Base-by-base conservation (phyloP, 2,888 invertebrate species). In the Amiota mariae region DNA sequence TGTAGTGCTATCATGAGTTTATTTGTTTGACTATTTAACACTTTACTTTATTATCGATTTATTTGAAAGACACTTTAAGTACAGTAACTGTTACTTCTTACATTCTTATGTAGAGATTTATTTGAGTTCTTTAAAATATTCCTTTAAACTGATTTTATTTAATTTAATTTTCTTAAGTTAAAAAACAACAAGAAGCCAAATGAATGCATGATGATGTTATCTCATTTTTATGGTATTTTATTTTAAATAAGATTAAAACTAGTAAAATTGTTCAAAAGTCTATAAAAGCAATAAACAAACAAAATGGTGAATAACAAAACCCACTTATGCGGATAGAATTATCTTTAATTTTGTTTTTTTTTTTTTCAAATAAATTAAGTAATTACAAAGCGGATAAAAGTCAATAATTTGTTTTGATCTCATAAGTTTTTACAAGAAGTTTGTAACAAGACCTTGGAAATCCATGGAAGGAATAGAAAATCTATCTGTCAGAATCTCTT, bases 311-410 rank as follows among this genome's bases (percentile, higher is more conserved):
- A 66, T 66, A 66, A 48, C 48, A n/a, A 72, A 74, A 64, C 71
- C 77, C 71, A 74, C 79, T 78, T 79, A 77, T 74, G 73, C 80
- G 78, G 68, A 68, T 66, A 54, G 72, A 75, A 75, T 82, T 81
- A 77, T 77, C 36, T 36, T 6, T 36, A 36, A 36, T 81, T 79
- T 78, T 74, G 72, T 49, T 63, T 77, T 73, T 36, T 72, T 70
- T 66, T 72, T 24, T 57, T 24, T 63, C 79, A 81, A 82, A 76
- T 81, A 78, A 79, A 82, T 83, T 82, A 81, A 78, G 81, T 80
- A 81, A 81, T 82, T 82, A 81, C 72, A 81, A 82, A 80, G 82
- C 84, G 82, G 82, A 82, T 82, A 83, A 83, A 73, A 79, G 63
- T 63, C 20, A 59, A 59, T 20, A 8, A 15, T 11, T 59, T 59